These are phyloP conservation scores for Platanista minor DNA, from an alignment of 2,113 vertebrate genomes.

Conservation along the genomic window DNA sequence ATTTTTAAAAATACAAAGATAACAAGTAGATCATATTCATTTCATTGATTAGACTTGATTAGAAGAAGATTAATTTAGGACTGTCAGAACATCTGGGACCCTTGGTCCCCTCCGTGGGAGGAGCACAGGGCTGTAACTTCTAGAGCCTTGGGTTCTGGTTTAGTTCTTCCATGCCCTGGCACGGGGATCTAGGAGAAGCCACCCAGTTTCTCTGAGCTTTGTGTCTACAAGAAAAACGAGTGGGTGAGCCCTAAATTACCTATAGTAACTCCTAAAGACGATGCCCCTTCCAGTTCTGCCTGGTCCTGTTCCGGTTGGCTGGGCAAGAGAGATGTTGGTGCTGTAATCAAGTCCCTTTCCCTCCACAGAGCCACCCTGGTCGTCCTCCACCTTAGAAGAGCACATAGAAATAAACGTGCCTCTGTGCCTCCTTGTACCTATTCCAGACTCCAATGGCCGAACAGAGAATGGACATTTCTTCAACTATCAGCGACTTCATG, in stretches of 20 bases:
- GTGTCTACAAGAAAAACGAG: background rate
- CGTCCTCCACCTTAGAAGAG: background rate
- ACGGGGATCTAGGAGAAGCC: background rate
- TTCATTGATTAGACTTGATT: background rate
- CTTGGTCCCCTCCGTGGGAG: background rate
- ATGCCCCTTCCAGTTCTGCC: background rate
- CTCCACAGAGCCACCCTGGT: background rate
- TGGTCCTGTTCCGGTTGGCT: background rate
- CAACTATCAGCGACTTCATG: conserved; percentile 99
- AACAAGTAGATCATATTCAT: background rate
- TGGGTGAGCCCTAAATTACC: background rate
- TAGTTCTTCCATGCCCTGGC: background rate
- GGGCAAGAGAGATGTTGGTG: background rate
- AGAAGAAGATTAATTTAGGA: background rate
- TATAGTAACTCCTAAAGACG: background rate
- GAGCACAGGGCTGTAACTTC: background rate
- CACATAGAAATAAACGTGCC: background rate
- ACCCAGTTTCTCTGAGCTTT: background rate
- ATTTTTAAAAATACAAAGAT: background rate
- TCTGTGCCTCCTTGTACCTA: background rate
- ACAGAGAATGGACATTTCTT: conserved; percentile 99
- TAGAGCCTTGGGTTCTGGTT: background rate
- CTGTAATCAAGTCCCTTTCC: too few species aligned
- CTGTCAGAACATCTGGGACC: background rate
- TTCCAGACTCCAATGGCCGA: conserved; percentile 96